phyloP scores from a whole-genome alignment of 2,888 invertebrate genomes.

The Conomelus anceps region DNA sequence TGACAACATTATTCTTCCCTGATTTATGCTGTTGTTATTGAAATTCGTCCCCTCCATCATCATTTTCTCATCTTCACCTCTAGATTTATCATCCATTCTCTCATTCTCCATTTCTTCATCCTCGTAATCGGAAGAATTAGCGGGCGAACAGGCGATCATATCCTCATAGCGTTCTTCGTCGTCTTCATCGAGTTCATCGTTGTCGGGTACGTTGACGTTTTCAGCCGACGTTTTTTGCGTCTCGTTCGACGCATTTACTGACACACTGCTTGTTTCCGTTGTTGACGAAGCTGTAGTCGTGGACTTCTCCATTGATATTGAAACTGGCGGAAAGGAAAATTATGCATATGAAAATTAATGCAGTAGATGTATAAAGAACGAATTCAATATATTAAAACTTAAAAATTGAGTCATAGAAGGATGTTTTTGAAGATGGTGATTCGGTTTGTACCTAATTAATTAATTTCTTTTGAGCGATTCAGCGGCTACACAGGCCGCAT shows the following conservation, averaged over 20 bases:
- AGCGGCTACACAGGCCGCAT: too few species aligned
- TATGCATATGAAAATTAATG: background rate
- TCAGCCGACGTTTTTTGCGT: background rate
- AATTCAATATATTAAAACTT: background rate
- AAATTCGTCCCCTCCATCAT: constrained; percentile 35
- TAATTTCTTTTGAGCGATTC: too few species aligned
- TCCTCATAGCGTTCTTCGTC: constrained; percentile 38
- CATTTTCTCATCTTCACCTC: constrained; percentile 38
- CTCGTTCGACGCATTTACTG: background rate
- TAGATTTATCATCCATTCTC: background rate
- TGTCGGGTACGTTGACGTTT: background rate
- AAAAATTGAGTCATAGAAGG: background rate
- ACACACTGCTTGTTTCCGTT: background rate
- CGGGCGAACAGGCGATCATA: constrained; percentile 43
- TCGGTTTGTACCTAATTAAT: too few species aligned
- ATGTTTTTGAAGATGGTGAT: background rate
- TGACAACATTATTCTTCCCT: background rate
- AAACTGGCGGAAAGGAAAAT: background rate
- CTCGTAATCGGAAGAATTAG: background rate
- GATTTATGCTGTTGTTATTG: constrained; percentile 2
- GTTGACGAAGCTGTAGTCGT: background rate
- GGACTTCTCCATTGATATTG: background rate
- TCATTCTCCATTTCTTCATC: background rate
- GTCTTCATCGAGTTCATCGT: constrained; percentile 26
- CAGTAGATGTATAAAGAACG: background rate